Evolutionary conservation across 2,797 vertebrate genomes (phyloP).

Genomic region (Lophotriccus pileatus): DNA sequence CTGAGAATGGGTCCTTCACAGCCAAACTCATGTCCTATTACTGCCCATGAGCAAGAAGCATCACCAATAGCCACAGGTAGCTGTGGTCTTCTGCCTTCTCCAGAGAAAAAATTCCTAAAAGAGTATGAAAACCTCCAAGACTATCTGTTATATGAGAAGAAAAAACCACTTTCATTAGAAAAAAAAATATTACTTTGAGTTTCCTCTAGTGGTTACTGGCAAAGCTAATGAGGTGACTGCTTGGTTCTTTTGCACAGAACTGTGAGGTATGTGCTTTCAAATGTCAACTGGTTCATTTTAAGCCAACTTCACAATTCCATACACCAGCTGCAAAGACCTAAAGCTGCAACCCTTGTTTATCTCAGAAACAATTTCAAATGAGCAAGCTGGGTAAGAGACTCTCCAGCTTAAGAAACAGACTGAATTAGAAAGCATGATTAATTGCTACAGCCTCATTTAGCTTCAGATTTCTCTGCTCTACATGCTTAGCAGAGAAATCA

Average conservation of each 20-base stretch:
- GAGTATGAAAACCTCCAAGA: not conserved
- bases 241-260: slow-evolving; percentile 6
- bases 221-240: not conserved
- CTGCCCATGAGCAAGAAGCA: not conserved
- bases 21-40: not conserved
- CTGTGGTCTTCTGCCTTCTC: not conserved
- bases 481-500: not conserved
- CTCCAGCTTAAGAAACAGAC: slow-evolving; percentile 5
- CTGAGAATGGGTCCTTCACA: not conserved
- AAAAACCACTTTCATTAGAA: not conserved
- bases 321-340: not conserved
- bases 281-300: not conserved
- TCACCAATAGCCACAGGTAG: not conserved
- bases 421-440: slow-evolving; percentile 21
- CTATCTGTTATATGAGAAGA: not conserved
- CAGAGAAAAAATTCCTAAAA: not conserved
- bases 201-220: slow-evolving; percentile 11
- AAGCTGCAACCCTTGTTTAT: not conserved
- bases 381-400: not conserved
- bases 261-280: not conserved
- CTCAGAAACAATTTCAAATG: slow-evolving; percentile 12
- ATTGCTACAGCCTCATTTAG: slow-evolving; percentile 16
- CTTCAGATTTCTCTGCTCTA: slow-evolving; percentile 27
- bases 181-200: not conserved
- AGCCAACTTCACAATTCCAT: not conserved